phyloP scores from a whole-genome alignment of 92 coral and sea anemone species.

The Palythoa heliodiscus region DNA sequence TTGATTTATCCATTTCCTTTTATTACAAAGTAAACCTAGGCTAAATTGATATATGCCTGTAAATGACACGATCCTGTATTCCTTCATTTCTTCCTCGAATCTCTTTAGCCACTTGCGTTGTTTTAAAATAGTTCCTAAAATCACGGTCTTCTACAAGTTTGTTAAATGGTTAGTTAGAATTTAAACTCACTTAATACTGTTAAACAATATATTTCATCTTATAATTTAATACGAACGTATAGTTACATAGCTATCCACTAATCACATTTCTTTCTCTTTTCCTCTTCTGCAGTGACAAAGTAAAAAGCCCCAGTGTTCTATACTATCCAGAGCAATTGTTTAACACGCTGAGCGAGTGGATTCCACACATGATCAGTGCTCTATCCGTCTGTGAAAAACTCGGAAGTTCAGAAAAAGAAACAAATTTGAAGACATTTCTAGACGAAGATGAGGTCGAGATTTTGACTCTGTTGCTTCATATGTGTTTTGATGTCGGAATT shows the following conservation, averaged over 20 bases:
- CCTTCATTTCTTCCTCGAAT: too few species aligned
- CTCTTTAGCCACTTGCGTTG: too few species aligned
- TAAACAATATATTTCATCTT: too few species aligned
- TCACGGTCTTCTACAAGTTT: too few species aligned
- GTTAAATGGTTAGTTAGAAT: too few species aligned
- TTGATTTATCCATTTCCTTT: too few species aligned
- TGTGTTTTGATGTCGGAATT: conserved; percentile 78
- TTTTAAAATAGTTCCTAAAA: too few species aligned
- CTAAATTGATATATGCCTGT: too few species aligned
- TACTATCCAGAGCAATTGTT: conserved; percentile 50
- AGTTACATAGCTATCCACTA: not conserved
- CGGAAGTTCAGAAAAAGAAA: conserved; percentile 8
- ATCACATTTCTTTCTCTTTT: not conserved
- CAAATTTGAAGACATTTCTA: conserved; percentile 46
- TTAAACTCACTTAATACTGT: too few species aligned
- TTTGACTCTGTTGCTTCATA: conserved; percentile 56
- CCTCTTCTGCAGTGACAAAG: conserved; percentile 66
- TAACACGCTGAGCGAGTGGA: conserved; percentile 45
- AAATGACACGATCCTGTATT: too few species aligned
- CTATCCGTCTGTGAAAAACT: conserved; percentile 29
- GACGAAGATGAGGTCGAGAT: conserved; percentile 43
- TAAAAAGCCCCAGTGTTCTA: conserved; percentile 54
- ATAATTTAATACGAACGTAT: too few species aligned
- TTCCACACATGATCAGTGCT: conserved; percentile 37
- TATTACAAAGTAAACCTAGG: too few species aligned